Conservation (phyloP, 2,888 invertebrate genomes). For the Lottia gigantea region DNA sequence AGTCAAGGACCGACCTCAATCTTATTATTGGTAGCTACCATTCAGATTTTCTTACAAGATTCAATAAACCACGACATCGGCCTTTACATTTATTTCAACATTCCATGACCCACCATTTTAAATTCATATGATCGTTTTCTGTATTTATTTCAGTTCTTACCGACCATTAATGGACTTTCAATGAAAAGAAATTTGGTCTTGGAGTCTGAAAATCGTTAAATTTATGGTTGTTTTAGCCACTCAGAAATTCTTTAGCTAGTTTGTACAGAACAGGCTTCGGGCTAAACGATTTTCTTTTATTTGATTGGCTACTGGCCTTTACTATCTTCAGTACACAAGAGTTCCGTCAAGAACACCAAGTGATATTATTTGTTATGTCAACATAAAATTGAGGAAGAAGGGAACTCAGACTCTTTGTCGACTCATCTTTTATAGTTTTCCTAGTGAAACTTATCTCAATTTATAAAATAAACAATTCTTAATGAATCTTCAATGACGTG, state of each 20-base stretch:
- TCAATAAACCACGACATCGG: no score
- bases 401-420: background rate
- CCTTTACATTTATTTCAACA: no score
- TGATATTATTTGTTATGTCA: slow-evolving; percentile 1
- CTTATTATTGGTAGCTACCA: no score
- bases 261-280: slow-evolving; percentile 4
- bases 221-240: background rate
- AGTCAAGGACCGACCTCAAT: no score
- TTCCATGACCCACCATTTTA: no score
- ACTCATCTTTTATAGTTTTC: background rate
- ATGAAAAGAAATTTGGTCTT: slow-evolving; percentile 5
- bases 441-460: background rate
- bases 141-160: no score
- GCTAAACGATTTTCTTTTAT: slow-evolving; percentile 1
- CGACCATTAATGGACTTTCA: no score
- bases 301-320: background rate
- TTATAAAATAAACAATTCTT: background rate
- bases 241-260: background rate
- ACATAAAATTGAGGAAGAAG: background rate
- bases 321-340: background rate
- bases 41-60: no score
- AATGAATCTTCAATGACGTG: background rate
- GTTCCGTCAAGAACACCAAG: background rate
- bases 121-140: no score
- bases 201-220: slow-evolving; percentile 1